phyloP scores from a whole-genome alignment of 2,113 vertebrate species.

The Gopherus evgoodei region DNA sequence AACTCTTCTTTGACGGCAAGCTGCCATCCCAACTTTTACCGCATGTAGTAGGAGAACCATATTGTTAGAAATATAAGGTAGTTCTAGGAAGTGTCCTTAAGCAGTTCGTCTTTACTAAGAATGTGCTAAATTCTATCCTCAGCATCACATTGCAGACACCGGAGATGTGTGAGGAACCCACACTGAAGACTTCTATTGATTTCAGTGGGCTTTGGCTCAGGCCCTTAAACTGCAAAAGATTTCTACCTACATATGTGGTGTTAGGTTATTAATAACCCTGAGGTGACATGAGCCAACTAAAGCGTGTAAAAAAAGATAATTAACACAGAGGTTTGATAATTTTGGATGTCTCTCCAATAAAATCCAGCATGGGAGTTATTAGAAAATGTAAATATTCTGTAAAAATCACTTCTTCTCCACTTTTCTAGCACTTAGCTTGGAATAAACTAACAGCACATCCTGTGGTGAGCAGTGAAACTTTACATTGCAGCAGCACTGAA shows the following conservation, averaged over 20 bases:
- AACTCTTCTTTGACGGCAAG: slow-evolving; percentile 31
- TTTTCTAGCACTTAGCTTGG: not conserved
- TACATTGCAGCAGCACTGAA: not conserved
- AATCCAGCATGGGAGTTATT: not conserved
- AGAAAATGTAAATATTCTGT: not conserved
- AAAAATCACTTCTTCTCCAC: not conserved
- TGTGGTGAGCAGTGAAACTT: not conserved
- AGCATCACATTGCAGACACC: not conserved
- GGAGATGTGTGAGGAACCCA: not conserved
- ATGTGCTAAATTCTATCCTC: not conserved
- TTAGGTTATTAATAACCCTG: not conserved
- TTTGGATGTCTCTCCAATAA: not conserved
- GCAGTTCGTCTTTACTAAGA: not conserved
- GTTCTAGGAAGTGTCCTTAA: not conserved
- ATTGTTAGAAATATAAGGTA: not conserved
- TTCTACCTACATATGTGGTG: not conserved
- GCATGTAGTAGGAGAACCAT: not conserved
- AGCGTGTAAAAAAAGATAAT: not conserved
- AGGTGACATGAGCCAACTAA: not conserved
- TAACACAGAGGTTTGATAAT: not conserved
- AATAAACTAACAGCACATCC: not conserved
- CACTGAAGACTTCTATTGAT: not conserved
- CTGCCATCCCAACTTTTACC: slow-evolving; percentile 8
- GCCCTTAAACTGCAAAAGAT: not conserved
- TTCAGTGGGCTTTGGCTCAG: not conserved